These are phyloP conservation scores for Caenorhabditis macrosperma DNA, from an alignment of 2,888 invertebrate species.

Conservation along the genomic window DNA sequence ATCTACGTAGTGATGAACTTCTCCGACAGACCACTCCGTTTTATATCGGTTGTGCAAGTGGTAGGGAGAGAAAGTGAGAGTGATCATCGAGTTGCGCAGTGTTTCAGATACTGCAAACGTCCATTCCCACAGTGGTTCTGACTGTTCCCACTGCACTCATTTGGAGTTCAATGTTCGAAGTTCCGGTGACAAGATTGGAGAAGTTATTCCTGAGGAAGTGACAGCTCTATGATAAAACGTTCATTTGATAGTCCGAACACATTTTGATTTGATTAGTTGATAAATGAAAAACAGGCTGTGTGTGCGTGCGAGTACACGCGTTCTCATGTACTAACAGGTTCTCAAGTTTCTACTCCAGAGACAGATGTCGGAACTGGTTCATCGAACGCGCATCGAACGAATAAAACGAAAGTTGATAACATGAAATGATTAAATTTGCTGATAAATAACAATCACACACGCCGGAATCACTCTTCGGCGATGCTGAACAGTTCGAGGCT, in stretches of 20 bases:
- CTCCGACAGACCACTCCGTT: conserved; percentile 34
- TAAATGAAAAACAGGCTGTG: background rate
- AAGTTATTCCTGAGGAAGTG: background rate
- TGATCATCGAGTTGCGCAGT: background rate
- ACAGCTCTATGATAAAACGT: background rate
- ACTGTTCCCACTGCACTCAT: conserved; percentile 43
- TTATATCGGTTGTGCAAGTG: conserved; percentile 10
- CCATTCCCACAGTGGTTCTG: conserved; percentile 33
- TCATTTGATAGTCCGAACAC: background rate
- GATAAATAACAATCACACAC: background rate
- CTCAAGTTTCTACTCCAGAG: background rate
- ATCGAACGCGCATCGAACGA: background rate
- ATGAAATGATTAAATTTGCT: background rate
- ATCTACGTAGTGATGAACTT: conserved; percentile 48
- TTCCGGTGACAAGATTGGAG: conserved; percentile 21
- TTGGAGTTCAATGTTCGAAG: conserved; percentile 59
- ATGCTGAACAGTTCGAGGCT: background rate
- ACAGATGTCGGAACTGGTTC: background rate
- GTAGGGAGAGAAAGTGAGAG: conserved; percentile 9
- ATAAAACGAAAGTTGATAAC: background rate
- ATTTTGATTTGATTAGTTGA: background rate
- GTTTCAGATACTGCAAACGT: conserved; percentile 35
- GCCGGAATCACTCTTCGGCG: background rate
- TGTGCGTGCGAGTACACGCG: background rate
- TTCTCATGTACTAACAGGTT: background rate